Conservation (phyloP, 1,140 invertebrate genomes). For the Drosophila subpulchrella region DNA sequence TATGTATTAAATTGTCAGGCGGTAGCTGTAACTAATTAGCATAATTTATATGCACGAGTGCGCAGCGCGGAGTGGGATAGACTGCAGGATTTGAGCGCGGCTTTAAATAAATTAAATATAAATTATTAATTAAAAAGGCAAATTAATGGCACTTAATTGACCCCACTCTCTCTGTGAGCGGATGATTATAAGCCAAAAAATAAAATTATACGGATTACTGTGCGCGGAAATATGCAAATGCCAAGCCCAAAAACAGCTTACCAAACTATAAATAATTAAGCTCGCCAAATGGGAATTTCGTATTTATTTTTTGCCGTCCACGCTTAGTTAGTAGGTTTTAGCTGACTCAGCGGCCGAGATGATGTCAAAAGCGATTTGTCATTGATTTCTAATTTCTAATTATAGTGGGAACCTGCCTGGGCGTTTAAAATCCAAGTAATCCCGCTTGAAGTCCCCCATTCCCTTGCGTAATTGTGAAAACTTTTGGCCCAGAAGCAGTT, state of each 20-base stretch:
- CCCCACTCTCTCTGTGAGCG: constrained; percentile 12
- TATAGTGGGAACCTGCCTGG: constrained; percentile 18
- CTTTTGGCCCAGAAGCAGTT: constrained; percentile 64
- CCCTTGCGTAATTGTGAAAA: constrained; percentile 41
- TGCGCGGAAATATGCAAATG: constrained; percentile 24
- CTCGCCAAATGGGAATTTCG: constrained; percentile 56
- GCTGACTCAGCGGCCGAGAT: constrained; percentile 28
- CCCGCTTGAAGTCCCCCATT: not conserved
- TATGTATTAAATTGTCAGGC: constrained; percentile 46
- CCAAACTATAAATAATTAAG: constrained; percentile 44
- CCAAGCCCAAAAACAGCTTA: constrained; percentile 53
- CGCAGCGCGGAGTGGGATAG: constrained; percentile 14
- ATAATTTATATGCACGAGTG: constrained; percentile 75
- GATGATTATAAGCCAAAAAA: constrained; percentile 27
- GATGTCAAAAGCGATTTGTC: constrained; percentile 58
- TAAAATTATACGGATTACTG: constrained; percentile 23
- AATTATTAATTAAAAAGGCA: constrained; percentile 75
- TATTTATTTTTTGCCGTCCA: constrained; percentile 13
- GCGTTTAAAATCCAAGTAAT: constrained; percentile 30
- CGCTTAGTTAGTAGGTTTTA: constrained; percentile 36
- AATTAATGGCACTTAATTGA: constrained; percentile 59
- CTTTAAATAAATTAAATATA: constrained; percentile 76
- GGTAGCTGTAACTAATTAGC: constrained; percentile 74
- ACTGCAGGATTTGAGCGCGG: constrained; percentile 42
- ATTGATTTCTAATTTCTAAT: constrained; percentile 54